These are phyloP conservation scores for Odobenus rosmarus DNA, from an alignment of 2,113 vertebrate species.

Conservation along the genomic window DNA sequence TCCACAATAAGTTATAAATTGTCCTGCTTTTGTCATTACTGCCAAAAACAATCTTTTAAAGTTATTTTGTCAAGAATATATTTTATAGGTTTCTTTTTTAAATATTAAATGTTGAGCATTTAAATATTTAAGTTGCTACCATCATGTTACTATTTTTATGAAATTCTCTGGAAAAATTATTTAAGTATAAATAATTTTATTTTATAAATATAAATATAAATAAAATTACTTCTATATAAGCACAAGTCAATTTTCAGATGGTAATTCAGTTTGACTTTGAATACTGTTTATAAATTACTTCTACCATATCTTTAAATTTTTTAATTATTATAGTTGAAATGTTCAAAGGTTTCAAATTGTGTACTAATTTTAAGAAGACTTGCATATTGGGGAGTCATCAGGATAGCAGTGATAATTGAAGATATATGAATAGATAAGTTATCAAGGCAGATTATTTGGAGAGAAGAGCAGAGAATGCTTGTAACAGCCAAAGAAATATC, in stretches of 20 bases:
- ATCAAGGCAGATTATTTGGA: background rate
- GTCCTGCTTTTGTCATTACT: slow-evolving; percentile 17
- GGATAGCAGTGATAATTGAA: background rate
- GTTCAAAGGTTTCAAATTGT: background rate
- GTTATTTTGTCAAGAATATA: slow-evolving; percentile 23
- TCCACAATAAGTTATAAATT: slow-evolving; percentile 18
- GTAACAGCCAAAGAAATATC: background rate
- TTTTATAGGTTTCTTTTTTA: background rate
- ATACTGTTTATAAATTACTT: background rate
- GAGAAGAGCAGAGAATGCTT: background rate
- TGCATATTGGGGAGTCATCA: background rate
- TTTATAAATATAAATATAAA: background rate
- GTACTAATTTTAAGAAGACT: background rate
- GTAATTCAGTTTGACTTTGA: slow-evolving; percentile 29
- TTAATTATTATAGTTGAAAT: background rate
- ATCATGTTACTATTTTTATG: background rate
- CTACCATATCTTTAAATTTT: background rate
- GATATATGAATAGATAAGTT: background rate
- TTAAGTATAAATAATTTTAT: background rate
- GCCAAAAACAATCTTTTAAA: background rate
- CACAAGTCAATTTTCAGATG: background rate
- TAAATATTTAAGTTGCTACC: background rate
- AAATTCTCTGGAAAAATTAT: background rate
- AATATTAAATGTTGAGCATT: background rate
- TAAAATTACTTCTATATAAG: slow-evolving; percentile 21